Evolutionary conservation across 2,888 invertebrate genomes (phyloP).

Genomic region (Petrophora chlorosata): DNA sequence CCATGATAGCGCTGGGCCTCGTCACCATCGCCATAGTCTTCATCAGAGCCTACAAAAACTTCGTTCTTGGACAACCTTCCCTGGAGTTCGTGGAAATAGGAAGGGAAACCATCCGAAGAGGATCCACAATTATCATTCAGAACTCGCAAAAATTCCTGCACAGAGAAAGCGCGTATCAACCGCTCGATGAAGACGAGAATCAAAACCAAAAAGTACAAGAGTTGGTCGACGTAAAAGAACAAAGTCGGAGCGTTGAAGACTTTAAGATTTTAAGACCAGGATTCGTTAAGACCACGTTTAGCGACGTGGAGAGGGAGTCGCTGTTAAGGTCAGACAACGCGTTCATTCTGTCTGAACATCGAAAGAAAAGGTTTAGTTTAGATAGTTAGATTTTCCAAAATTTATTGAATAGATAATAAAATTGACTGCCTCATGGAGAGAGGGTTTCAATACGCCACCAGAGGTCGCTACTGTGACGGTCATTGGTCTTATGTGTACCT

Average conservation of each 20-base stretch:
- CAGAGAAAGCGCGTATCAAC: slow-evolving; percentile 81
- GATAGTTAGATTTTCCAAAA: slow-evolving; percentile 31
- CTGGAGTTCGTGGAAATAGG: slow-evolving; percentile 91
- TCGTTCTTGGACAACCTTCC: slow-evolving; percentile 87
- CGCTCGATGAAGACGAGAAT: slow-evolving; percentile 39
- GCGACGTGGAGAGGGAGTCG: slow-evolving; percentile 63
- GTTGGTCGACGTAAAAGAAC: slow-evolving; percentile 51
- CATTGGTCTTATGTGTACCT: too few species aligned
- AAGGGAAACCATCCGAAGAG: slow-evolving; percentile 87
- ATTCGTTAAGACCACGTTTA: slow-evolving; percentile 62
- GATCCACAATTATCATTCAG: slow-evolving; percentile 82
- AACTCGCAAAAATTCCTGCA: slow-evolving; percentile 84
- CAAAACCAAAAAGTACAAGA: slow-evolving; percentile 48
- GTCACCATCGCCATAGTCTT: slow-evolving; percentile 86
- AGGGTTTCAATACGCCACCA: background rate
- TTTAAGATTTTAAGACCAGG: slow-evolving; percentile 57
- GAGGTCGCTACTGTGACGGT: background rate
- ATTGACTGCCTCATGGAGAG: slow-evolving; percentile 14
- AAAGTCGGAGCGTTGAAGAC: slow-evolving; percentile 61
- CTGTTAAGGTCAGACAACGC: slow-evolving; percentile 68
- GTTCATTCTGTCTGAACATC: slow-evolving; percentile 69
- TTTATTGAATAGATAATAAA: slow-evolving; percentile 22
- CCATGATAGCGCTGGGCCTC: slow-evolving; percentile 88
- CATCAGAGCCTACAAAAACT: slow-evolving; percentile 89
- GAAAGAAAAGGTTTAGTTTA: slow-evolving; percentile 52